A percentile compares a stretch with the other conserved stretches of the same genome.
phyloP scores from a whole-genome alignment of 2,113 vertebrate species.

The Apodemus speciosus region DNA sequence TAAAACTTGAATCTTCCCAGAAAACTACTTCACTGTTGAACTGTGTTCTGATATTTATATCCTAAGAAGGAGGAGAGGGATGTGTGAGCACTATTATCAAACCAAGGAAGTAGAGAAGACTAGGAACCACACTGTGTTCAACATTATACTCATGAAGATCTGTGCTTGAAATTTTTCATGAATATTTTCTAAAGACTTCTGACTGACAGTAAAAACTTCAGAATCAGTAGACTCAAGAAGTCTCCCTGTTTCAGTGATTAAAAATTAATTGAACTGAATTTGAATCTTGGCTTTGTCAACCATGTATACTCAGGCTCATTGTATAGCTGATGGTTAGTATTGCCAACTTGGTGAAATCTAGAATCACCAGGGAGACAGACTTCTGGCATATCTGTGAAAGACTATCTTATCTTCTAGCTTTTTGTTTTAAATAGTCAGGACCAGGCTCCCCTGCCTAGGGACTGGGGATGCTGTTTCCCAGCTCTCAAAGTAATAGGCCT shows the following conservation, averaged over 20 bases:
- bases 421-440: background rate
- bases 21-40: constrained; percentile 5
- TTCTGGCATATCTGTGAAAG: background rate
- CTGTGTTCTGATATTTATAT: constrained; percentile 56
- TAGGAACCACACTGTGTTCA: background rate
- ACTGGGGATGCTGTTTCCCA: background rate
- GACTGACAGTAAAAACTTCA: background rate
- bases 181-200: background rate
- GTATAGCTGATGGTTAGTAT: background rate
- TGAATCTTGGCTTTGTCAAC: background rate
- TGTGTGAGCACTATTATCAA: constrained; percentile 30
- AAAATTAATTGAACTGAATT: background rate
- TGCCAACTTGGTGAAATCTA: background rate
- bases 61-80: constrained; percentile 45
- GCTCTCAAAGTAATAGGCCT: background rate
- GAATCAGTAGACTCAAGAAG: background rate
- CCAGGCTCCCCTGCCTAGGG: background rate
- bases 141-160: background rate
- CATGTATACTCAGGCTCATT: background rate
- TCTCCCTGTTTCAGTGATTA: background rate
- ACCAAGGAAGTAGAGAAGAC: background rate
- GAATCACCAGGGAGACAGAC: background rate
- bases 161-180: background rate
- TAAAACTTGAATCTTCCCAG: constrained; percentile 8
- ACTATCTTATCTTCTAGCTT: background rate